Evolutionary conservation across 2,888 invertebrate genomes (phyloP), one percentile per base, ranked within the genome.

Genomic region (Leptopilina syphax): DNA sequence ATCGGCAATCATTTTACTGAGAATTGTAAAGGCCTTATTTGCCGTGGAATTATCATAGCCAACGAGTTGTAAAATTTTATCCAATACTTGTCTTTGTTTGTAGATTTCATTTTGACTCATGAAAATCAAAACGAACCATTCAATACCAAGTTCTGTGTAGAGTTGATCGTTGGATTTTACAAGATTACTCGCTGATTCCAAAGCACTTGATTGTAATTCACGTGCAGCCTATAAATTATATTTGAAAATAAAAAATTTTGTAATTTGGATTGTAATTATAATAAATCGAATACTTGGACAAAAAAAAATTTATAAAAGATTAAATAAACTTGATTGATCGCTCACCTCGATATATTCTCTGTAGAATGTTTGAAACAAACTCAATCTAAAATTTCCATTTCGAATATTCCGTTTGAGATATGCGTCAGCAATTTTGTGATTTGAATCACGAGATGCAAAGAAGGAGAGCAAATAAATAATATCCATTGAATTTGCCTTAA

Each of bases 391-490:
- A 84, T 94, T 92, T 65, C 94, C 94, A 1, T 92, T 87, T 91
- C 95, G 93, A 18, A 96, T 93, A 84, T 94, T 94, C 83, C 95
- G 94, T 87, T 94, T 94, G 81, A 96, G 93, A 65, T 95, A 87
- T 83, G 92, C 93, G 89, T 96, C 95, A 24, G 95, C 93, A 82
- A 93, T 93, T 86, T 94, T 94, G 85, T 94, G 94, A 76, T 87
- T 79, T 10, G 80, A 34, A 9, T 79, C 10, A 34, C 82, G 80
- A 5, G 70, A 76, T 1, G 93, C 93, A n/a, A 94, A 93, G 84
- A 95, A 94, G 27, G 96, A 91, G 85, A 96, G 93, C n/a, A 96
- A 88, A 24, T 96, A 89, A 83, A 96, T 91, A 77, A 96, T 92
- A 91, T 96, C 96, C 81, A 96, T 93, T 0, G 96, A 93, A 91